Percentiles rank a stretch among this genome's conserved stretches.
Conservation (phyloP, 2,113 vertebrate genomes). For the Morone chrysops region DNA sequence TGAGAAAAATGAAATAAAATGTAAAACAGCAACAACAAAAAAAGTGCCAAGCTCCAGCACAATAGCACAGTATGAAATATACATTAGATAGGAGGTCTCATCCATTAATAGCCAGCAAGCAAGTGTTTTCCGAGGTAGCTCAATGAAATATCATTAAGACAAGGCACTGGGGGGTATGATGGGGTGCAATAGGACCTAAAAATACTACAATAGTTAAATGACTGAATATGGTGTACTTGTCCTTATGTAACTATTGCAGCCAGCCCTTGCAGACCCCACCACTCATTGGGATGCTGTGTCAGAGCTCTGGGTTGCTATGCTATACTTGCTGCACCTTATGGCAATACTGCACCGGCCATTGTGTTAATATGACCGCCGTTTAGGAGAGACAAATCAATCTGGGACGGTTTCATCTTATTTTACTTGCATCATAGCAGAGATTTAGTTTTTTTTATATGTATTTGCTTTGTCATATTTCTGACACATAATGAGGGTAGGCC, state of each 20-base stretch:
- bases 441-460: background rate
- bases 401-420: background rate
- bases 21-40: constrained; percentile 12
- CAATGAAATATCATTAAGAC: background rate
- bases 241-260: constrained; percentile 58
- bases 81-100: constrained; percentile 52
- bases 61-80: constrained; percentile 67
- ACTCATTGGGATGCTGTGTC: constrained; percentile 72
- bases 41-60: constrained; percentile 33
- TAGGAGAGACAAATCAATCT: background rate
- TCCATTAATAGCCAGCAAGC: constrained; percentile 32
- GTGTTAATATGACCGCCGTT: constrained; percentile 19
- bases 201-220: background rate
- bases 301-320: constrained; percentile 69
- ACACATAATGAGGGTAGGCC: constrained; percentile 45
- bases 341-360: constrained; percentile 40
- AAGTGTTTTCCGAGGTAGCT: constrained; percentile 9
- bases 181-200: background rate
- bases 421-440: background rate
- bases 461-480: constrained; percentile 8
- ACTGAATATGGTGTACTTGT: background rate
- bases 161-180: background rate
- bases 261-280: constrained; percentile 44
- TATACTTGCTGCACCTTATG: constrained; percentile 64
- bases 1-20: constrained; percentile 43